Base-by-base conservation (phyloP, 2,113 vertebrate genomes). In the Hepsetus odoe region DNA sequence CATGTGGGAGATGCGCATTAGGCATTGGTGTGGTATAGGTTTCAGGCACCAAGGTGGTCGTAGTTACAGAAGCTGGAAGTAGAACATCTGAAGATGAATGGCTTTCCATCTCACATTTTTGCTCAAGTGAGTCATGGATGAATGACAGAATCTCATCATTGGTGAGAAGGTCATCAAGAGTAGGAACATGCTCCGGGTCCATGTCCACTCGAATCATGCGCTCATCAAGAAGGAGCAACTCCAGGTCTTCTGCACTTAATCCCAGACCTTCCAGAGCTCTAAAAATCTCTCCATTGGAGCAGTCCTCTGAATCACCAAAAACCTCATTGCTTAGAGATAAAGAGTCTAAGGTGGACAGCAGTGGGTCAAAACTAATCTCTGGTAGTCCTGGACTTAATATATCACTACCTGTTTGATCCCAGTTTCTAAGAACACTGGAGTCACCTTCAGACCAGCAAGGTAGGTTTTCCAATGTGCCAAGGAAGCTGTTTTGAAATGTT, bases 221-320 rank as follows among this genome's bases (percentile, higher is more conserved):
- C 79, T 95, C 93, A 16, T 95, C 92, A 5, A 94, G 84, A 24
- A 95, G 84, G 64, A 96, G 89, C 33, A 94, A 87, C 74, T 95
- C 93, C 70, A 95, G 79, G 83, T 95, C 93, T 74, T 95, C 92
- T 0, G 92, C 88, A 0, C 90, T 93, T 53, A 95, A 86, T 1
- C 92, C 93, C 42, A 94, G 84, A 0, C 89, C 90, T 78, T 94
- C 92, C 76, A 95, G 85, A 0, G 90, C 91, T 1, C 86, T 85
- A 12, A 95, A 94, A 24, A 94, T 81, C 61, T 95, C 88, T 0
- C 84, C 88, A 0, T 91, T 93, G 8, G 93, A 93, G 77, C 92
- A 95, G 42, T 74, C 86, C 10, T 87, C 87, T 0, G n/a, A 24
- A 24, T 92, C 86, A 0, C 82, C 83, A 55, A 55, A 22, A 55